A percentile compares a stretch with the other conserved stretches of the same genome.
Evolutionary conservation across 2,888 invertebrate species (phyloP).

Genomic region (Arrhopalites spinosus): DNA sequence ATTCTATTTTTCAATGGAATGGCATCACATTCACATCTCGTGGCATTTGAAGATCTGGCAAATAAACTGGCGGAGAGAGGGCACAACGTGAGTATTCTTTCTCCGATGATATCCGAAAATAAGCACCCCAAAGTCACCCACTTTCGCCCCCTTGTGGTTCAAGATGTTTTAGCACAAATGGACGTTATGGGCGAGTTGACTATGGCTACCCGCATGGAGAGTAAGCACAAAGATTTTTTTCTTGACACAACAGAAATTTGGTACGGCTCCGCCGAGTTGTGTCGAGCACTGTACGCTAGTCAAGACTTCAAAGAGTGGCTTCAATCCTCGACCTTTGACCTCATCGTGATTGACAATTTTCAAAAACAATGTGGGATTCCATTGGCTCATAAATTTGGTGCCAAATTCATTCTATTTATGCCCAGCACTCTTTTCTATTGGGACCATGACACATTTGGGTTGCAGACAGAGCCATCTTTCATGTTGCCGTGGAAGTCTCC

Average conservation of each 20-base stretch:
- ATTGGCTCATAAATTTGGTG: neutral
- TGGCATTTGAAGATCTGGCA: neutral
- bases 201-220: neutral
- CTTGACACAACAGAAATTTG: neutral
- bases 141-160: neutral
- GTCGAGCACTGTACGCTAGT: neutral
- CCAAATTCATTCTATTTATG: neutral
- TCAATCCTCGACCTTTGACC: neutral
- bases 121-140: neutral
- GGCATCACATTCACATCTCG: constrained; percentile 4
- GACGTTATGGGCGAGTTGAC: neutral
- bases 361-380: constrained; percentile 1
- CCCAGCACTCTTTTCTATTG: neutral
- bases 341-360: neutral
- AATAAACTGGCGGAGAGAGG: neutral
- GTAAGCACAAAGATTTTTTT: constrained; percentile 8
- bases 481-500: neutral
- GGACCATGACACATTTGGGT: constrained; percentile 5
- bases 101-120: neutral
- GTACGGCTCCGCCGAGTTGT: neutral
- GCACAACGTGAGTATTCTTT: neutral
- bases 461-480: neutral
- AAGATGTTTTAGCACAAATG: neutral
- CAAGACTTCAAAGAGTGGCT: constrained; percentile 12
- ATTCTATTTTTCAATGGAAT: constrained; percentile 23